Evolutionary conservation across 2,113 vertebrate species (phyloP), one percentile per base, ranked within the genome.

Genomic region (Puntigrus tetrazona): DNA sequence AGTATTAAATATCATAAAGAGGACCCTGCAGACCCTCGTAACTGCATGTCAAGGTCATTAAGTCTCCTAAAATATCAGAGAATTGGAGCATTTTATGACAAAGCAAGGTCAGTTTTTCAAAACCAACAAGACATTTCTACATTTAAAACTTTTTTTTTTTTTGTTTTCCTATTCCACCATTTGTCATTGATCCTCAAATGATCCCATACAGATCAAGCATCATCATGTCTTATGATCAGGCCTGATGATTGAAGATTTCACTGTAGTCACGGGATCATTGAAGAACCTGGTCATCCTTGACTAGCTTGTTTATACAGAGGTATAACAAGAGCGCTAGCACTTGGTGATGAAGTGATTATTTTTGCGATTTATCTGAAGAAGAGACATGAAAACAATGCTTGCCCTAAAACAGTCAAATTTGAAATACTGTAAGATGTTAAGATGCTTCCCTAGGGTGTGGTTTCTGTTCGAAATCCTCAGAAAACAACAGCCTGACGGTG

Each of bases 401-500:
- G 77, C n/a, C 57, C 52, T 79, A 41, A 79, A 45, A 43, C 36
- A 63, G 52, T 78, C 50, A 63, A 29, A 29, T 4, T 29, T 45
- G 3, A 38, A 59, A 45, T n/a, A 41, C 22, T 41, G 31, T 38
- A n/a, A 57, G 20, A 63, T 43, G n/a, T 63, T 63, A 41, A 43
- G 25, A 61, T 27, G n/a, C 1, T 79, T 79, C 77, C 43, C 57
- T 8, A 20, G 7, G 57, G 77, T 45, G 57, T 63, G 34, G 50
- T 63, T 79, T 45, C 36, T 43, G 3, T 63, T 38, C 34, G 25
- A 61, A 78, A 41, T 78, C 22, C 7, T 78, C 76, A 25, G 31
- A 59, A 78, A 78, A 55, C 69, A 78, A 25, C 50, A 59, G 76
- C 31, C 76, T 61, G 52, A 78, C 2, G 9, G 38, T 27, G n/a